phyloP scores from a whole-genome alignment of 1,140 invertebrate species.

The Zaprionus davidi region DNA sequence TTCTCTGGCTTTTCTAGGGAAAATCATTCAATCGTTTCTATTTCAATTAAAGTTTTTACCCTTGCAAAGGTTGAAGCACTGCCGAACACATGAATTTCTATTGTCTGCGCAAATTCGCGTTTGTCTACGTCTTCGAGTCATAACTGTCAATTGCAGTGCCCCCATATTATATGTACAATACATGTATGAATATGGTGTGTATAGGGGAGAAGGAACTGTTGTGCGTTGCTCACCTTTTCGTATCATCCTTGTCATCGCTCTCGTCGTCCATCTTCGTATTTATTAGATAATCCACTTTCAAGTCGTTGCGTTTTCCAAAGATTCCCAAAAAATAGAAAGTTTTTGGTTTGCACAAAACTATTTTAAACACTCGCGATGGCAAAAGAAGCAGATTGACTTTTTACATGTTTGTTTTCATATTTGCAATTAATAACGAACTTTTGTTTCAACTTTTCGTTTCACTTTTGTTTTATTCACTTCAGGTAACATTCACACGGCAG shows the following conservation, averaged over 20 bases:
- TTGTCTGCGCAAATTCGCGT: constrained; percentile 9
- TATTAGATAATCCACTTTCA: constrained; percentile 67
- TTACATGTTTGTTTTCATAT: constrained; percentile 49
- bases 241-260: constrained; percentile 88
- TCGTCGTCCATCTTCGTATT: constrained; percentile 87
- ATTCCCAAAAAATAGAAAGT: constrained; percentile 19
- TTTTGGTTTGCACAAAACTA: background rate
- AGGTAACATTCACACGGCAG: constrained; percentile 66
- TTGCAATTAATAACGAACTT: constrained; percentile 5
- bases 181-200: constrained; percentile 4
- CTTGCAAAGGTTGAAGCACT: constrained; percentile 1
- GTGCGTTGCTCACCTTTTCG: constrained; percentile 86
- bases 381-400: background rate
- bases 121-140: constrained; percentile 30
- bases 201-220: constrained; percentile 1
- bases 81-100: constrained; percentile 6
- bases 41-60: background rate
- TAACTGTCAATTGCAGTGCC: constrained; percentile 63
- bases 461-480: constrained; percentile 11
- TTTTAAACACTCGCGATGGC: background rate
- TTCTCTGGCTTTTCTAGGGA: background rate
- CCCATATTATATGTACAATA: background rate
- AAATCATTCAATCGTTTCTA: background rate
- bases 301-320: constrained; percentile 17
- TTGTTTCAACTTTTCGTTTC: background rate